phyloP scores from a whole-genome alignment of 2,113 vertebrate genomes.

The Plotosus lineatus region DNA sequence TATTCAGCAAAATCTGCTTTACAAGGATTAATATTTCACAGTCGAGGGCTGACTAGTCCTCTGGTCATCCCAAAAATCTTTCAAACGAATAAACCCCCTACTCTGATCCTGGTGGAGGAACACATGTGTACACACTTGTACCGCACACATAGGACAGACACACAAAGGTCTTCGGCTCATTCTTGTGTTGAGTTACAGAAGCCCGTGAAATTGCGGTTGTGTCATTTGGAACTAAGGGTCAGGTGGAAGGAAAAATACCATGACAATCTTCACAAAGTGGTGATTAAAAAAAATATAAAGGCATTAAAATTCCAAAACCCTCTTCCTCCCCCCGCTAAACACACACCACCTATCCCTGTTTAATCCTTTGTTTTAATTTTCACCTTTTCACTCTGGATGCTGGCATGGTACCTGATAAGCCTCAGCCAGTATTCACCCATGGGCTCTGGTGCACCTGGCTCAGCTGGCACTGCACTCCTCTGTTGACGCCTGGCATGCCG shows the following conservation, averaged over 20 bases:
- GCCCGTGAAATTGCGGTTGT: conserved; percentile 69
- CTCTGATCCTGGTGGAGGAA: conserved; percentile 23
- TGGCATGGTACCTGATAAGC: conserved; percentile 67
- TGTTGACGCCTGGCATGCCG: conserved; percentile 32
- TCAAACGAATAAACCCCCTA: conserved; percentile 9
- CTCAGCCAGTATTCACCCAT: conserved; percentile 65
- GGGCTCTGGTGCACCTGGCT: conserved; percentile 57
- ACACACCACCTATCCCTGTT: neutral
- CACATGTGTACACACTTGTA: neutral
- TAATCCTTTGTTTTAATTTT: conserved; percentile 70
- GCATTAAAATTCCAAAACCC: conserved; percentile 43
- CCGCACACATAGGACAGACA: conserved; percentile 15
- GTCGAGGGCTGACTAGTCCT: conserved; percentile 4
- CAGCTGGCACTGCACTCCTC: conserved; percentile 54
- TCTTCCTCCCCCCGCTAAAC: neutral
- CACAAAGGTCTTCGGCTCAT: neutral
- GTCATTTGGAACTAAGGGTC: conserved; percentile 61
- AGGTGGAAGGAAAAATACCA: conserved; percentile 57
- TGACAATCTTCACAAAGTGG: conserved; percentile 59
- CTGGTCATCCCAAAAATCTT: conserved; percentile 35
- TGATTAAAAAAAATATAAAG: conserved; percentile 59
- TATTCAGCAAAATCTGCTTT: conserved; percentile 45
- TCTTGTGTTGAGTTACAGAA: conserved; percentile 56
- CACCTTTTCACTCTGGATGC: conserved; percentile 50
- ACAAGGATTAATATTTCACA: conserved; percentile 34